Conservation (phyloP, 2,888 invertebrate species). For the Drosophila paramelanica region DNA sequence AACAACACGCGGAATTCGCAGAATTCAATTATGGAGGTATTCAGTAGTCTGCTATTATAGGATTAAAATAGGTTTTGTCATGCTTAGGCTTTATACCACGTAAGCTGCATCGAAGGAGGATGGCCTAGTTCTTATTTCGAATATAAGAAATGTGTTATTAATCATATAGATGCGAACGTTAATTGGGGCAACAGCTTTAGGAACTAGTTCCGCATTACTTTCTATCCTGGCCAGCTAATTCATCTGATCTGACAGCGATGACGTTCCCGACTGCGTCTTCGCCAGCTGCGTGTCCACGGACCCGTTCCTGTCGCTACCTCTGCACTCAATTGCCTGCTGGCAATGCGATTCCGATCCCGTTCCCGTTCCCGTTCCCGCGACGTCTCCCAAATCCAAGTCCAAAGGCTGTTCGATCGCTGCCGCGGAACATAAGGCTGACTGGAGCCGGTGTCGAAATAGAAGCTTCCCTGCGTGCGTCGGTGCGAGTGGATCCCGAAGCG, state of each 20-base stretch:
- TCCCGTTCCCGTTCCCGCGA: background rate
- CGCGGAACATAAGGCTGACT: constrained; percentile 71
- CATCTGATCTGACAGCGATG: constrained; percentile 7
- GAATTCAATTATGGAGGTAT: background rate
- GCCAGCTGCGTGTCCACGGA: background rate
- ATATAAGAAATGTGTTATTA: background rate
- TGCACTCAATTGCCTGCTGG: constrained; percentile 8
- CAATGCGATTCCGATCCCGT: background rate
- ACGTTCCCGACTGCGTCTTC: constrained; percentile 13
- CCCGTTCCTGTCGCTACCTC: background rate
- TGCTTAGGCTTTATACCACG: too few relatives aligned
- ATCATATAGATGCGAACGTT: too few relatives aligned
- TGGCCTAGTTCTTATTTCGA: background rate
- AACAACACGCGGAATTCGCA: background rate
- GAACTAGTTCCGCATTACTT: constrained; percentile 31
- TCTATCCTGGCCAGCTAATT: background rate
- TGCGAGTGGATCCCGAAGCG: constrained; percentile 83
- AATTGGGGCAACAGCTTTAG: constrained; percentile 11
- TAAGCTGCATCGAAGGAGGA: too few relatives aligned
- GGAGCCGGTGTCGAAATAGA: constrained; percentile 77
- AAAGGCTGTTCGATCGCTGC: constrained; percentile 8
- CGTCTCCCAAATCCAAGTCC: constrained; percentile 14
- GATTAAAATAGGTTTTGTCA: too few relatives aligned
- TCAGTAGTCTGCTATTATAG: background rate
- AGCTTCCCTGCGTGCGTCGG: constrained; percentile 71